Evolutionary conservation across 2,888 invertebrate genomes (phyloP).

Genomic region (Caenorhabditis macrosperma): DNA sequence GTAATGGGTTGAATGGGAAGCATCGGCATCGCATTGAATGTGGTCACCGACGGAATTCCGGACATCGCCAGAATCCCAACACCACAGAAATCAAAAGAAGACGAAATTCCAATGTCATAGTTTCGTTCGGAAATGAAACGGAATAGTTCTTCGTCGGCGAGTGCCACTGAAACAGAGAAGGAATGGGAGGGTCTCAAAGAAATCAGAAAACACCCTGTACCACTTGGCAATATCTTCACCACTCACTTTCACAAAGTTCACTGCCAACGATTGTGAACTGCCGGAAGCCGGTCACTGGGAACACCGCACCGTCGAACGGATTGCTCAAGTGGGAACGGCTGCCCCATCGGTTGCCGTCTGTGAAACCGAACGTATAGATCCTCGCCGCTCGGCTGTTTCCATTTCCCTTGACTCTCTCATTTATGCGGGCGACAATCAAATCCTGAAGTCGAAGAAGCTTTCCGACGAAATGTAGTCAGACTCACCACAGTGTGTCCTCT

Average conservation of each 20-base stretch:
- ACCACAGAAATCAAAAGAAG: conserved; percentile 59
- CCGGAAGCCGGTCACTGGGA: conserved; percentile 26
- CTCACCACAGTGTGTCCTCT: conserved; percentile 63
- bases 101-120: conserved; percentile 58
- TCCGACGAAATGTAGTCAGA: neutral
- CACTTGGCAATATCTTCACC: too few species aligned
- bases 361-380: conserved; percentile 31
- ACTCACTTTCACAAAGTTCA: conserved; percentile 42
- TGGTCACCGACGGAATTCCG: conserved; percentile 36
- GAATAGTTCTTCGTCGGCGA: conserved; percentile 39
- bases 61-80: conserved; percentile 14
- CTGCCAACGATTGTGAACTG: conserved; percentile 27
- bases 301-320: conserved; percentile 10
- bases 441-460: conserved; percentile 9
- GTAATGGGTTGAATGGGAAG: conserved; percentile 32
- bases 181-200: too few species aligned
- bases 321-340: conserved; percentile 24
- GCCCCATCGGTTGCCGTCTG: conserved; percentile 20
- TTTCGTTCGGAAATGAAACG: conserved; percentile 52
- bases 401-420: conserved; percentile 32
- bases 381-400: conserved; percentile 35
- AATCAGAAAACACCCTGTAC: too few species aligned
- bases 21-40: conserved; percentile 47
- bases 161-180: conserved; percentile 34
- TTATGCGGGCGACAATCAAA: conserved; percentile 31